Conservation (phyloP, 2,113 vertebrate genomes). For the Ceyx margarethae region DNA sequence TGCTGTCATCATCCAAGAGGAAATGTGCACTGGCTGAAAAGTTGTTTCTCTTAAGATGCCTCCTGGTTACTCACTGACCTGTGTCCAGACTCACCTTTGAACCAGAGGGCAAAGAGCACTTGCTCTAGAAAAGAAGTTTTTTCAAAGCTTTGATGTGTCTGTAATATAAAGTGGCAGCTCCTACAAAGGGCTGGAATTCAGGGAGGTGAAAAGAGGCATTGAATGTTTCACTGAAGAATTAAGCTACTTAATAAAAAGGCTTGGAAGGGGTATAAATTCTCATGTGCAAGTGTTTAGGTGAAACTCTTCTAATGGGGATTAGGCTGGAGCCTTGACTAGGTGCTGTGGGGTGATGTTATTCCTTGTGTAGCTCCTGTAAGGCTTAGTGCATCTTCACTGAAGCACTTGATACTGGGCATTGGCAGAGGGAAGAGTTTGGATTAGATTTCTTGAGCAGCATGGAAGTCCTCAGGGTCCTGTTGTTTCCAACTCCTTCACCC, state of each 20-base stretch:
- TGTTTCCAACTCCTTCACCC: conserved; percentile 2
- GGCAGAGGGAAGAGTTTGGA: neutral
- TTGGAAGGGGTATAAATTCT: neutral
- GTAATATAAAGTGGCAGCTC: neutral
- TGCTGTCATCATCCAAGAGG: rapidly evolving
- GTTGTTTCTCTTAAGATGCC: neutral
- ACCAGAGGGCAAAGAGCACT: neutral
- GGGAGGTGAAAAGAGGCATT: neutral
- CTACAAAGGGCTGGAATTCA: neutral
- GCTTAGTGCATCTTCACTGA: neutral
- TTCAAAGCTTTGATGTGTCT: neutral
- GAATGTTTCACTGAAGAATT: neutral
- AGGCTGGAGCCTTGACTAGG: neutral
- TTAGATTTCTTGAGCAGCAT: neutral
- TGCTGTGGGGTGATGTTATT: neutral
- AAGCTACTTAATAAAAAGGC: neutral
- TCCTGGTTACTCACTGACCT: neutral
- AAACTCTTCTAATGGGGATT: neutral
- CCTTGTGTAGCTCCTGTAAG: neutral
- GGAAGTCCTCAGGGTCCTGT: neutral
- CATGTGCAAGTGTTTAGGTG: neutral
- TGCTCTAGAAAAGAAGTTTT: neutral
- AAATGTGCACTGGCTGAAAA: neutral
- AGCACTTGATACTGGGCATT: neutral
- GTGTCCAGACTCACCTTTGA: neutral